These are phyloP conservation scores for Sceloporus tristichus DNA, from an alignment of 2,113 vertebrate genomes.

Conservation along the genomic window DNA sequence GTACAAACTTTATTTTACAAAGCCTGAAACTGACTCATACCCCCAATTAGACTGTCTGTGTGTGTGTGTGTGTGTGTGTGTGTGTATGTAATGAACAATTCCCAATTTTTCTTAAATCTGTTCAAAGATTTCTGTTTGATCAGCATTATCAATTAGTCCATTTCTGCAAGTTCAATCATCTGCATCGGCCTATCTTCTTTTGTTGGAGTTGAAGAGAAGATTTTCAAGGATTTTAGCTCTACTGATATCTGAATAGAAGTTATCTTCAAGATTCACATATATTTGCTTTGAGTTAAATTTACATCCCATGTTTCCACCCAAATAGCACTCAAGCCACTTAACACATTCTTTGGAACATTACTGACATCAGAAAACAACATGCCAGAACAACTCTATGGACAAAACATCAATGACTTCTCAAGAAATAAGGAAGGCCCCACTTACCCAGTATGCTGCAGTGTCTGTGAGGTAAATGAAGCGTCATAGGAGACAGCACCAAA, in stretches of 20 bases:
- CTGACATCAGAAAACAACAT: background rate
- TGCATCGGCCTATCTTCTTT: too few relatives aligned
- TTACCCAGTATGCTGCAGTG: background rate
- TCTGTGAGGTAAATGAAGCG: background rate
- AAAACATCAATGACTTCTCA: background rate
- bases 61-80: too few relatives aligned
- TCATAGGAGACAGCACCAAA: background rate
- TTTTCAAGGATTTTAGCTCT: background rate
- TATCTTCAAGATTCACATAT: background rate
- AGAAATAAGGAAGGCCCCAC: background rate
- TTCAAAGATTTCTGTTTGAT: too few relatives aligned
- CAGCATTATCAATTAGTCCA: too few relatives aligned
- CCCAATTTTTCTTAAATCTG: too few relatives aligned
- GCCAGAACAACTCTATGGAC: background rate
- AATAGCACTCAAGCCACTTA: background rate
- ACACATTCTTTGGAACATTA: too few relatives aligned
- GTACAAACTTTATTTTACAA: too few relatives aligned
- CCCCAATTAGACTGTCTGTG: too few relatives aligned
- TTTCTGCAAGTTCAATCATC: too few relatives aligned
- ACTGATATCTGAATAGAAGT: background rate
- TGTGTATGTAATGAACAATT: too few relatives aligned
- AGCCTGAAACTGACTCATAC: too few relatives aligned
- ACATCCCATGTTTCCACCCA: background rate
- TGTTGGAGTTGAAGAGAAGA: background rate
- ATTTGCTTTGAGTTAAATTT: background rate